Evolutionary conservation across 92 coral and sea anemone genomes (phyloP).

Genomic region (Meandrina meandrites): DNA sequence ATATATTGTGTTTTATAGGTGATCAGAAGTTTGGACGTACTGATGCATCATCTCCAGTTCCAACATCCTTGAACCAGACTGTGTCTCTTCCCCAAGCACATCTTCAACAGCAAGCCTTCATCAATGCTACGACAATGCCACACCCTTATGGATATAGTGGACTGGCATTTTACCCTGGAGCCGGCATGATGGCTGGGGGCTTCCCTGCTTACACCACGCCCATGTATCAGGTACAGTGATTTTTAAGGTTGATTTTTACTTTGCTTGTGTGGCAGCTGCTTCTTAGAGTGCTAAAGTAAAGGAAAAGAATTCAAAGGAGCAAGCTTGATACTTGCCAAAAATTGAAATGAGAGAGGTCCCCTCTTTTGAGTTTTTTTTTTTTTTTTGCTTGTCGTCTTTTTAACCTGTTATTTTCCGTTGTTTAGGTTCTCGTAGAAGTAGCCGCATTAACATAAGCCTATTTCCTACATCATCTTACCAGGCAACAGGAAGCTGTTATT

Average conservation of each 20-base stretch:
- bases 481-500: neutral
- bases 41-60: slow-evolving; percentile 90
- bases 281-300: too few relatives aligned
- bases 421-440: too few relatives aligned
- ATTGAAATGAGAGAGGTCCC: too few relatives aligned
- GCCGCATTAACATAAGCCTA: too few relatives aligned
- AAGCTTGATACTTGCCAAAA: too few relatives aligned
- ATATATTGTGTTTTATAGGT: slow-evolving; percentile 19
- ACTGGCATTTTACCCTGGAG: slow-evolving; percentile 90
- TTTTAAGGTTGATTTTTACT: neutral
- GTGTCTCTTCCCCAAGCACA: slow-evolving; percentile 75
- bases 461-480: neutral
- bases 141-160: slow-evolving; percentile 83
- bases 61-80: slow-evolving; percentile 77
- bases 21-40: slow-evolving; percentile 94
- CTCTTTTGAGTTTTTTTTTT: too few relatives aligned
- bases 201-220: slow-evolving; percentile 86
- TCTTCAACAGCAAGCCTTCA: slow-evolving; percentile 84
- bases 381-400: too few relatives aligned
- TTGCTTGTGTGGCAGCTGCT: too few relatives aligned
- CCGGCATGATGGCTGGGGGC: slow-evolving; percentile 88
- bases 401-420: too few relatives aligned
- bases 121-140: slow-evolving; percentile 78
- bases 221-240: slow-evolving; percentile 75
- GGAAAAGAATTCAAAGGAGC: too few relatives aligned